Evolutionary conservation across 2,888 invertebrate genomes (phyloP).

Genomic region (Rambutsinella grinnellia): DNA sequence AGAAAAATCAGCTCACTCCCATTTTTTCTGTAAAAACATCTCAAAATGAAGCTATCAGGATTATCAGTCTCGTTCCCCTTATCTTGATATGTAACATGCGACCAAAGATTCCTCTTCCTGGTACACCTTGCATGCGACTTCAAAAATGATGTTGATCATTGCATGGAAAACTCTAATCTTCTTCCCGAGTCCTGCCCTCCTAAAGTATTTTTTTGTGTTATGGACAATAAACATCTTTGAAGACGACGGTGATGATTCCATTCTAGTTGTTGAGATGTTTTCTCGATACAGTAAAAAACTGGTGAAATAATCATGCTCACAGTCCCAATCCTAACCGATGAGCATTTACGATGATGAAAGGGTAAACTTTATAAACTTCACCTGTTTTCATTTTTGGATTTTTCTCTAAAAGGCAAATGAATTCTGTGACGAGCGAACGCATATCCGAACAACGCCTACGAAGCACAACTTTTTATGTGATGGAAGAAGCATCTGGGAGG

Average conservation of each 20-base stretch:
- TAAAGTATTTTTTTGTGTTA: not conserved
- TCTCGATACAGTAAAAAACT: not conserved
- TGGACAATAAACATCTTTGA: slow-evolving; percentile 26
- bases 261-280: slow-evolving; percentile 6
- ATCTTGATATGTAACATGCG: slow-evolving; percentile 27
- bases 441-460: slow-evolving; percentile 76
- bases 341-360: slow-evolving; percentile 37
- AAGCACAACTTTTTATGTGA: slow-evolving; percentile 78
- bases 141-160: slow-evolving; percentile 18
- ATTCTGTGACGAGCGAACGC: slow-evolving; percentile 76
- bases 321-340: not conserved
- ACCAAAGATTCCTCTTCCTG: not conserved
- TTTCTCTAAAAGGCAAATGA: slow-evolving; percentile 71
- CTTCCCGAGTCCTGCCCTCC: not conserved
- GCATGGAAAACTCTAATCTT: slow-evolving; percentile 2
- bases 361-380: slow-evolving; percentile 52
- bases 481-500: slow-evolving; percentile 74
- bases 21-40: not conserved
- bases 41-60: slow-evolving; percentile 27
- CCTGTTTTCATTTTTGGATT: slow-evolving; percentile 52
- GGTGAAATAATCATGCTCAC: not conserved
- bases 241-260: not conserved
- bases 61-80: not conserved
- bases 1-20: slow-evolving; percentile 9
- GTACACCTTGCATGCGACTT: not conserved